Conservation (phyloP, 1,140 invertebrate species). For the Drosophila ironensis region DNA sequence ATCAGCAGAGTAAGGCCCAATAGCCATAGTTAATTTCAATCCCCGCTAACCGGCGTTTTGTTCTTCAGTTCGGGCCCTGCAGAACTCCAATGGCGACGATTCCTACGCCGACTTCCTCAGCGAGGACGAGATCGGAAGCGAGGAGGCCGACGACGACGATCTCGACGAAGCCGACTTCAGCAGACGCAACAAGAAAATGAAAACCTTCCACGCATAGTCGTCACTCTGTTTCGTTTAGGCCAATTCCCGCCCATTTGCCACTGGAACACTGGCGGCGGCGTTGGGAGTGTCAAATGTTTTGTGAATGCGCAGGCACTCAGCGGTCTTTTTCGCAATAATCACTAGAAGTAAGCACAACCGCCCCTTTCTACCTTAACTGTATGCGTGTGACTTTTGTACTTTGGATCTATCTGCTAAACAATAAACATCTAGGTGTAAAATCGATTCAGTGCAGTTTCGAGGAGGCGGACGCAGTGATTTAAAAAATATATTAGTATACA, state of each 20-base stretch:
- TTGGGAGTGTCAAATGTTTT: too few species aligned
- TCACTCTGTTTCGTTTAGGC: too few species aligned
- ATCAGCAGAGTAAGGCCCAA: slow-evolving; percentile 91
- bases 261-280: too few species aligned
- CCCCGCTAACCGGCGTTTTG: neutral
- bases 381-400: slow-evolving; percentile 38
- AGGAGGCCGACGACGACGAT: slow-evolving; percentile 55
- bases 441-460: too few species aligned
- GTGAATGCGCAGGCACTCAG: too few species aligned
- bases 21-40: neutral
- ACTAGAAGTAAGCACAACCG: slow-evolving; percentile 28
- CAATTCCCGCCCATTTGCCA: too few species aligned
- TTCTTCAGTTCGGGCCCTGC: slow-evolving; percentile 61
- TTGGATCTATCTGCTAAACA: slow-evolving; percentile 13
- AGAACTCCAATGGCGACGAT: slow-evolving; percentile 43
- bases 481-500: slow-evolving; percentile 29
- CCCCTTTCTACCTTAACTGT: slow-evolving; percentile 44
- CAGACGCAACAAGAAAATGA: slow-evolving; percentile 77
- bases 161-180: slow-evolving; percentile 71
- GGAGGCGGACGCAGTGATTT: too few species aligned
- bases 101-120: slow-evolving; percentile 34
- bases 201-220: slow-evolving; percentile 75
- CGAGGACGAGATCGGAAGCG: slow-evolving; percentile 54
- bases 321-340: too few species aligned
- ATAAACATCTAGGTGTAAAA: too few species aligned